Evolutionary conservation across 2,797 vertebrate species (phyloP).

Genomic region (Poecilia picta): DNA sequence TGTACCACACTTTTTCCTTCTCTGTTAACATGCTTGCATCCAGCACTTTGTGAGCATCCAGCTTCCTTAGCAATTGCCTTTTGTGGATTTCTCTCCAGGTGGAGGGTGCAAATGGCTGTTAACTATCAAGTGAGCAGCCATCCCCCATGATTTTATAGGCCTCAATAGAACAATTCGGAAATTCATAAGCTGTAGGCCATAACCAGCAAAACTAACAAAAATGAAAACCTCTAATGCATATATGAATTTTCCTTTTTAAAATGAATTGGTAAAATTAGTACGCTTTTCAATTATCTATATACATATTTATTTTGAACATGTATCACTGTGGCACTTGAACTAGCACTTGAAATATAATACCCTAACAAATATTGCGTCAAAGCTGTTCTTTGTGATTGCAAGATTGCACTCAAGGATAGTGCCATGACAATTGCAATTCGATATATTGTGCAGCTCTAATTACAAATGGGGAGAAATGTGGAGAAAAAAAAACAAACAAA

Average conservation of each 20-base stretch:
- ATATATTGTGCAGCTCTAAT: constrained; percentile 5
- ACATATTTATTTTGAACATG: not conserved
- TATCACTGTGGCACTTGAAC: not conserved
- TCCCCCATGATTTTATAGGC: not conserved
- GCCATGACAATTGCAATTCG: not conserved
- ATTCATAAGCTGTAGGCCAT: not conserved
- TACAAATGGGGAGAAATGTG: constrained; percentile 1
- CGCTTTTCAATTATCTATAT: not conserved
- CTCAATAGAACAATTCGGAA: not conserved
- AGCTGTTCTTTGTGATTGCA: not conserved
- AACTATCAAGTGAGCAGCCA: not conserved
- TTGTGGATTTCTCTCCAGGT: not conserved
- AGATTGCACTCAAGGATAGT: not conserved
- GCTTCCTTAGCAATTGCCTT: not conserved
- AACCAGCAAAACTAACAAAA: not conserved
- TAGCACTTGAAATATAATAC: not conserved
- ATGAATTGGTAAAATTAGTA: not conserved
- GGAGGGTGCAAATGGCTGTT: not conserved
- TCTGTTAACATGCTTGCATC: not conserved
- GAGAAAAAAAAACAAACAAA: not conserved
- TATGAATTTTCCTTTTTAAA: not conserved
- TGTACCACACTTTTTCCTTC: not conserved
- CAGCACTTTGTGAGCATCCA: not conserved
- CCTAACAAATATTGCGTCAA: not conserved
- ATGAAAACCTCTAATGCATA: not conserved